A percentile compares a stretch with the other conserved stretches of the same genome.
Evolutionary conservation across 2,113 vertebrate genomes (phyloP).

Genomic region (Zingel zingel): DNA sequence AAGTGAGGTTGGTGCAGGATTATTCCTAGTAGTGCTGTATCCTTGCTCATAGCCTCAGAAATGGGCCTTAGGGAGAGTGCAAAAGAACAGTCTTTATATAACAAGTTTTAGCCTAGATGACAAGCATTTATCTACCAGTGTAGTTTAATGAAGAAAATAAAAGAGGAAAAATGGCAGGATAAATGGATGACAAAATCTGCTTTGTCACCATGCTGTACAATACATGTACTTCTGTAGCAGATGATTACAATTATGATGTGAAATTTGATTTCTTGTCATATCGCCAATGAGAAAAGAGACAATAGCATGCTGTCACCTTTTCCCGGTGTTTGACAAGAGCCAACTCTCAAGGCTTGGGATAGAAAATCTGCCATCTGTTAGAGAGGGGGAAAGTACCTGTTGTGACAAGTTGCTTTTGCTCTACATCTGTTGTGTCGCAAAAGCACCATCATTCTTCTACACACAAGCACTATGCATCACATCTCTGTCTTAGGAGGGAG

Average conservation of each 20-base stretch:
- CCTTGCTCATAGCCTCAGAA: slow-evolving; percentile 54
- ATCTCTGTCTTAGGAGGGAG: slow-evolving; percentile 58
- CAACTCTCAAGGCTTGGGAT: slow-evolving; percentile 61
- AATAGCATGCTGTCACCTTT: slow-evolving; percentile 41
- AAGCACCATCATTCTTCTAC: slow-evolving; percentile 56
- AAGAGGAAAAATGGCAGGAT: slow-evolving; percentile 45
- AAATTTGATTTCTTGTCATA: slow-evolving; percentile 58
- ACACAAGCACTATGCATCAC: slow-evolving; percentile 51
- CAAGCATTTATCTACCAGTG: slow-evolving; percentile 41
- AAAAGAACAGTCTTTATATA: slow-evolving; percentile 56
- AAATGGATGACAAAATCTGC: slow-evolving; percentile 38
- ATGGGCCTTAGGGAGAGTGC: slow-evolving; percentile 47
- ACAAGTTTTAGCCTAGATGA: slow-evolving; percentile 49
- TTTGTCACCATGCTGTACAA: slow-evolving; percentile 22
- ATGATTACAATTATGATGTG: slow-evolving; percentile 43
- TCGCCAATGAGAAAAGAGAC: slow-evolving; percentile 24
- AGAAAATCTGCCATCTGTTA: slow-evolving; percentile 64
- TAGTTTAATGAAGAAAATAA: slow-evolving; percentile 45
- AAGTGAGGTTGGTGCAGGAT: slow-evolving; percentile 57
- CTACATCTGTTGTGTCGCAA: slow-evolving; percentile 49
- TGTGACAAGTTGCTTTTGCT: slow-evolving; percentile 70
- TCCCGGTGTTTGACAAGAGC: slow-evolving; percentile 49
- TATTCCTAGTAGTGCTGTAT: slow-evolving; percentile 56
- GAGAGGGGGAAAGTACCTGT: slow-evolving; percentile 33
- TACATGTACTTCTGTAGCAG: slow-evolving; percentile 24